Evolutionary conservation across 2,888 invertebrate genomes (phyloP), one percentile per base, ranked within the genome.

Genomic region (Cheilosia impressa): DNA sequence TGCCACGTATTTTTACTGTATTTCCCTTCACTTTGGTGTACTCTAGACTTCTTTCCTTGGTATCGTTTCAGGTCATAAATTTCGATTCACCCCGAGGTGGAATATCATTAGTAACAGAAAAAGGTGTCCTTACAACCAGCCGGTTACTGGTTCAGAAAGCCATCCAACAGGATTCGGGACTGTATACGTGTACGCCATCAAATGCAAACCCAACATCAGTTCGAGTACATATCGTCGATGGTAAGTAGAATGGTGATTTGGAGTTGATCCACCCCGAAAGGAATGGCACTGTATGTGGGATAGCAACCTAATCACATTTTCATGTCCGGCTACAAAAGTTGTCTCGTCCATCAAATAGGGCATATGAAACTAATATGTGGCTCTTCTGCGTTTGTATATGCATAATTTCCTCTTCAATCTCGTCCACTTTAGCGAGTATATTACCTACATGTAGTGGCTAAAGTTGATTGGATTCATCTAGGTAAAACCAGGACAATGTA

Each of bases 41-140:
- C 19, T 41, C 50, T 62, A 17, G 4, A 38, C 9, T 79, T 57
- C 63, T 69, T 77, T 17, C 22, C 66, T 72, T 83, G 57, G 45
- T 69, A 45, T 62, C 75, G 75, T 92, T 92, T 88, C 94, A 97
- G 95, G 95, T 95, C 90, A 97, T 97, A 93, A 97, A 97, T 93
- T 97, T 97, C 93, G 97, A 97, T 93, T 97, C 97, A 76, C 96
- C 96, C 43, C 94, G 97, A 66, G 97, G 97, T 55, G 97, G 97
- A 52, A 96, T 97, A 93, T 96, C 96, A 89, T 93, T 97, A 89
- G 96, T 97, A 87, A 97, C 97, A 52, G 97, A 97, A 92, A 97
- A 97, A 91, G 97, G 97, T 71, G 94, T 95, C 82, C 94, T 96
- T 89, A 97, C 97, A 88, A 96, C 96, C 88, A 97, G 97, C 92